A percentile compares a stretch with the other conserved stretches of the same genome.
phyloP scores from a whole-genome alignment of 92 coral and sea anemone genomes.

The Parazoanthus atlanticus region DNA sequence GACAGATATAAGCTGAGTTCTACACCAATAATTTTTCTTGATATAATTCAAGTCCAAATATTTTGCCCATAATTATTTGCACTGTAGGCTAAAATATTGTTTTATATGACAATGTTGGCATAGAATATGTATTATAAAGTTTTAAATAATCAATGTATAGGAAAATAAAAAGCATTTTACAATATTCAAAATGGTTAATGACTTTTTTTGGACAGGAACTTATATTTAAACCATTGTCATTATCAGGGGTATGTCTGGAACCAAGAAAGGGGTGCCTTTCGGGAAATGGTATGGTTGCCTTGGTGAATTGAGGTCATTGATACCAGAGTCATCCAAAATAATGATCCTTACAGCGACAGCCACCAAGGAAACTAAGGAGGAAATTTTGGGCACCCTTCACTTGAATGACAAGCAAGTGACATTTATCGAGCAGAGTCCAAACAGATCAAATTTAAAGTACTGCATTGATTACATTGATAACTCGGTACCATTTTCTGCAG shows the following conservation, averaged over 20 bases:
- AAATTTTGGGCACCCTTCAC: conserved; percentile 59
- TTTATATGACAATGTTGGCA: too few relatives aligned
- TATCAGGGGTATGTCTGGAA: conserved; percentile 32
- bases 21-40: too few relatives aligned
- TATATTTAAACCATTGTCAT: not conserved
- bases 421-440: conserved; percentile 65
- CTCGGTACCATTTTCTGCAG: conserved; percentile 49
- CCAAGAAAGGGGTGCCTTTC: conserved; percentile 40
- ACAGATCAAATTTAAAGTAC: conserved; percentile 57
- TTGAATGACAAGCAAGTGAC: conserved; percentile 41
- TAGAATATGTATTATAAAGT: too few relatives aligned
- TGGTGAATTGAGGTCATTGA: conserved; percentile 37
- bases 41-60: too few relatives aligned
- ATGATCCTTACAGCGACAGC: conserved; percentile 32
- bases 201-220: not conserved
- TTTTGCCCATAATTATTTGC: too few relatives aligned
- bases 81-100: too few relatives aligned
- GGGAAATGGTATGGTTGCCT: conserved; percentile 42
- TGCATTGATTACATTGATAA: conserved; percentile 62
- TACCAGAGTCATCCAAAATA: conserved; percentile 12
- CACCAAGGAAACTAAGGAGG: conserved; percentile 53
- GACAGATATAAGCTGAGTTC: too few relatives aligned
- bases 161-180: too few relatives aligned
- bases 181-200: too few relatives aligned
- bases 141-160: too few relatives aligned